A percentile compares a stretch with the other conserved stretches of the same genome.
Evolutionary conservation across 2,797 vertebrate genomes (phyloP).

Genomic region (Gymnoscopelus microlampas): DNA sequence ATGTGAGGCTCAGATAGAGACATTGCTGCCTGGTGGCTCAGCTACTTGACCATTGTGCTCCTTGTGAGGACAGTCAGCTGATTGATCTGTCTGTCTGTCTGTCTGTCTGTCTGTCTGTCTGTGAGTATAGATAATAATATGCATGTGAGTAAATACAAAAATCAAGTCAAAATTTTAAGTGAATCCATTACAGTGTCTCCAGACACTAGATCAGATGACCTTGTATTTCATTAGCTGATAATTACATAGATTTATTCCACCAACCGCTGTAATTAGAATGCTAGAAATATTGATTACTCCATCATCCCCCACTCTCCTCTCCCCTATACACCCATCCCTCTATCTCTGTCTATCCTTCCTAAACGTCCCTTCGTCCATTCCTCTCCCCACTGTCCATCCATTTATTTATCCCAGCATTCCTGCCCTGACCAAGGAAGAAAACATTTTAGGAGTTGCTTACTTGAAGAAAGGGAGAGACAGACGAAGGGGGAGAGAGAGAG

Average conservation of each 20-base stretch:
- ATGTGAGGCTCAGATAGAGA: too few relatives aligned
- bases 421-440: conserved; percentile 85
- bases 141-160: too few relatives aligned
- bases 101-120: not conserved
- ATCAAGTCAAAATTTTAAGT: too few relatives aligned
- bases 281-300: conserved; percentile 97
- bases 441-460: conserved; percentile 93
- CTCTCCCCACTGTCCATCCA: conserved; percentile 33
- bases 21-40: too few relatives aligned
- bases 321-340: too few relatives aligned
- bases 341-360: too few relatives aligned
- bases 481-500: not conserved
- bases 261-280: conserved; percentile 99
- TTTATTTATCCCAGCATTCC: conserved; percentile 11
- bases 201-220: conserved; percentile 94
- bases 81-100: too few relatives aligned
- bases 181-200: too few relatives aligned
- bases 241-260: conserved; percentile 99
- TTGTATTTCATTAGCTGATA: conserved; percentile 99
- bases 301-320: too few relatives aligned
- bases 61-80: too few relatives aligned
- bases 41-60: too few relatives aligned
- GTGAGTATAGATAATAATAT: too few relatives aligned
- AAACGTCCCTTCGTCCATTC: conserved; percentile 86
- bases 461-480: conserved; percentile 80